Base-by-base conservation (phyloP, 2,888 invertebrate species). In the Dasypolia templi region DNA sequence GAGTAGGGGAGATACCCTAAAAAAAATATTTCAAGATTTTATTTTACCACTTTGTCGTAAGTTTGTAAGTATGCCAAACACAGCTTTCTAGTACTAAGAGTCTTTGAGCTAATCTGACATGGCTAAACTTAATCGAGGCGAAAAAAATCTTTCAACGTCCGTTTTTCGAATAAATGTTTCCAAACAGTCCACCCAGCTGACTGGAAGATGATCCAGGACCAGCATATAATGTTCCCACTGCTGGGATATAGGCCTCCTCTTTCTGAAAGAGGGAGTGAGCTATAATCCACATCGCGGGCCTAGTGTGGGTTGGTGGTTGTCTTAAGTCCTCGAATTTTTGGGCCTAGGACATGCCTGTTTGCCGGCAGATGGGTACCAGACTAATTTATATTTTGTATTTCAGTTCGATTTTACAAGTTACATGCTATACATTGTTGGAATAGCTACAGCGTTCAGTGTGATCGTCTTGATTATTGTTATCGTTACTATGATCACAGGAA, bases 321-420 rank as follows among this genome's bases (percentile, higher is more conserved):
- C 51, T n/a, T 7, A 22, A 12, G 11, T 11, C 51, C 22, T 51
- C 22, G n/a, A 51, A 51, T 12, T 51, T 49, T n/a, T 49, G 22
- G 51, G 6, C 19, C 46, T 46, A 46, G 6, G 6, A 19, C 1
- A 46, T 46, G 46, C 46, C 6, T 5, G 46, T 46, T 5, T 46
- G 1, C 2, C 19, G 5, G 17, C 17, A 46, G 19, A 46, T 19
- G 17, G 19, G 19, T 46, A 19, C 1, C 32, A n/a, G 29, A 56
- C 22, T 1, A 12, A 29, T 55, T 59, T 17, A 35, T 42, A 22
- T 5, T 44, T 69, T 58, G 12, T 44, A 0, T 83, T 83, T 66
- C 84, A 83, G 83, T 83, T 81, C 17, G 84, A 83, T 51, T 83
- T 83, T 32, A 84, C 84, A 7, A 84, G 81, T 56, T 84, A 73